phyloP scores from a whole-genome alignment of 2,113 vertebrate genomes.

The Phoxinus phoxinus region DNA sequence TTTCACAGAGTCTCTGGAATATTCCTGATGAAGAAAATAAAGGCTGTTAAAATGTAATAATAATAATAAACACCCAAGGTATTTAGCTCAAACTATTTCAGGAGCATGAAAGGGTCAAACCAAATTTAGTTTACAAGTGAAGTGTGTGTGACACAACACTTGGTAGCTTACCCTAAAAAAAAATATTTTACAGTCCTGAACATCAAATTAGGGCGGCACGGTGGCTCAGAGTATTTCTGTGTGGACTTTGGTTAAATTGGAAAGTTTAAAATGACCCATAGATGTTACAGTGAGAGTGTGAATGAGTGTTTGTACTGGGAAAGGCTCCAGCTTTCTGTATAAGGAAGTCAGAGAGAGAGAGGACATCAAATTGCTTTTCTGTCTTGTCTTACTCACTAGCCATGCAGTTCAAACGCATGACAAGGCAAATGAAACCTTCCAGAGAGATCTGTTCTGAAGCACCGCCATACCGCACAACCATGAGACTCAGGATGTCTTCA shows the following conservation, averaged over 20 bases:
- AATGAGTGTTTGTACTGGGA: too few species aligned
- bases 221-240: too few species aligned
- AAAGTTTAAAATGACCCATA: too few species aligned
- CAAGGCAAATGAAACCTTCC: conserved; percentile 74
- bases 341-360: too few species aligned
- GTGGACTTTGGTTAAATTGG: too few species aligned
- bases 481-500: conserved; percentile 70
- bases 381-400: conserved; percentile 61
- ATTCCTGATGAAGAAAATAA: conserved; percentile 63
- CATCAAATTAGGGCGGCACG: neutral
- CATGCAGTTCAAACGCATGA: conserved; percentile 73
- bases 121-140: neutral
- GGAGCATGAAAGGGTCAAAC: neutral
- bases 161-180: too few species aligned
- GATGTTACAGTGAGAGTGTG: too few species aligned
- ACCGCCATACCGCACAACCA: conserved; percentile 69
- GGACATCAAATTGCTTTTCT: neutral
- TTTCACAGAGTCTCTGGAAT: conserved; percentile 64
- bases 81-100: neutral
- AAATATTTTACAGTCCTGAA: neutral
- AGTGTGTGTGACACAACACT: neutral
- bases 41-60: neutral
- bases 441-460: conserved; percentile 66
- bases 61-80: neutral
- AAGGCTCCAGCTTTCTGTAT: too few species aligned